Conservation (phyloP, 2,888 invertebrate species). For the Amorpha juglandis region DNA sequence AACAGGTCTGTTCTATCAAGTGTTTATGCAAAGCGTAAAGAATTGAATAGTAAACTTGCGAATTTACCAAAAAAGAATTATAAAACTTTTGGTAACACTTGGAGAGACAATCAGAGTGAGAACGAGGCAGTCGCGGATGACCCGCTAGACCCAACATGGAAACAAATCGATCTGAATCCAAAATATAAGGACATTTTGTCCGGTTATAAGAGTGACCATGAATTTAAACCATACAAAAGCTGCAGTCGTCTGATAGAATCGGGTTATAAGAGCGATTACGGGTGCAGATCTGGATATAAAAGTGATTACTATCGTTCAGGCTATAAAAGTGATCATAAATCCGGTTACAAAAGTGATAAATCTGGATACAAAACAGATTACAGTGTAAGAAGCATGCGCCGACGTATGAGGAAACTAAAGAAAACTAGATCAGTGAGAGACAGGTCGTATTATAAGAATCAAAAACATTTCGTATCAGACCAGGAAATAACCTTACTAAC, state of each 20-base stretch:
- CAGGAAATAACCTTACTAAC: constrained; percentile 85
- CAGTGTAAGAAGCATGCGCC: constrained; percentile 77
- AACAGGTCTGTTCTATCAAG: constrained; percentile 77
- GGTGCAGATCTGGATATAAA: constrained; percentile 80
- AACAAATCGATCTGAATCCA: constrained; percentile 86
- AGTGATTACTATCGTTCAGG: constrained; percentile 82
- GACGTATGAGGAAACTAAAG: constrained; percentile 78
- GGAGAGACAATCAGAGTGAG: constrained; percentile 80
- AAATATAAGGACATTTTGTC: constrained; percentile 85
- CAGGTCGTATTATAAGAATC: constrained; percentile 80
- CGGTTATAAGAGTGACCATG: constrained; percentile 86
- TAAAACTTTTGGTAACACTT: constrained; percentile 70
- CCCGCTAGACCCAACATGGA: constrained; percentile 86
- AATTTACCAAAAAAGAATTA: constrained; percentile 68
- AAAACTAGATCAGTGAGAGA: constrained; percentile 80
- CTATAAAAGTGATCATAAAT: constrained; percentile 86
- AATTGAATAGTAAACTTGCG: constrained; percentile 75
- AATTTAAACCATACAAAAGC: constrained; percentile 80
- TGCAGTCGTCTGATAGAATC: constrained; percentile 82
- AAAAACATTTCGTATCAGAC: constrained; percentile 83
- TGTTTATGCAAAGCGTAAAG: constrained; percentile 80
- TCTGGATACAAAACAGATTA: constrained; percentile 85
- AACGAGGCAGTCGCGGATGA: constrained; percentile 83
- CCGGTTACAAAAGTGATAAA: constrained; percentile 85
- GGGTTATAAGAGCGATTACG: constrained; percentile 86